Evolutionary conservation across 2,888 invertebrate species (phyloP).

Genomic region (Eumacrocentrus americanus): DNA sequence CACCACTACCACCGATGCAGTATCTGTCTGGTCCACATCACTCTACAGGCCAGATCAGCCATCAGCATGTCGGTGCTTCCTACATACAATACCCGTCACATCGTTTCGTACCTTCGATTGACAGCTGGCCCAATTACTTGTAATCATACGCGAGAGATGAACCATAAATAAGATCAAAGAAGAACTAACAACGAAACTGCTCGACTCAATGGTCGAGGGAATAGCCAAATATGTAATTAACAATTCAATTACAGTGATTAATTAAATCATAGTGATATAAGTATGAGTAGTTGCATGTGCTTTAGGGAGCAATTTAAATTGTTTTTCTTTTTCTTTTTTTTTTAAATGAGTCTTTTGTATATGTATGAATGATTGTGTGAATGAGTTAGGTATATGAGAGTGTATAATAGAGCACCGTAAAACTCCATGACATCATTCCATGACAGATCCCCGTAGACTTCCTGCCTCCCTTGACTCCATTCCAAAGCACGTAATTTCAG

Average conservation of each 20-base stretch:
- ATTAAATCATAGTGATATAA: constrained; percentile 15
- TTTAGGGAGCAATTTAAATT: constrained; percentile 14
- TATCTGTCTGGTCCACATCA: constrained; percentile 49
- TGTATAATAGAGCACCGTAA: constrained; percentile 31
- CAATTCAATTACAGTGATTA: constrained; percentile 38
- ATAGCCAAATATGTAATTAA: constrained; percentile 48
- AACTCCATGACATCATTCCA: constrained; percentile 61
- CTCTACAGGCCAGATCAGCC: constrained; percentile 59
- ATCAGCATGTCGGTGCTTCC: constrained; percentile 43
- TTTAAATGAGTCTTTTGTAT: not conserved
- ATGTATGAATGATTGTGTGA: not conserved
- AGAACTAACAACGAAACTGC: not conserved
- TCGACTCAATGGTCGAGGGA: constrained; percentile 14
- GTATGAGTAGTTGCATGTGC: constrained; percentile 15
- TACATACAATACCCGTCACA: constrained; percentile 56
- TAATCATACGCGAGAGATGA: constrained; percentile 10
- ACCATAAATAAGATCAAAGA: not conserved
- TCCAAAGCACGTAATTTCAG: constrained; percentile 48
- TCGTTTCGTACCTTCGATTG: constrained; percentile 57
- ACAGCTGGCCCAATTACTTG: constrained; percentile 46
- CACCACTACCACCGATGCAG: constrained; percentile 55
- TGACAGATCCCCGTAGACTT: constrained; percentile 51
- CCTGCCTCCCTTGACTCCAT: constrained; percentile 28
- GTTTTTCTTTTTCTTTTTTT: not conserved
- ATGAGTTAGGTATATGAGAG: constrained; percentile 5